Base-by-base conservation (phyloP, 53 echinoderm and acorn worm species). In the Echinarachnius parma region DNA sequence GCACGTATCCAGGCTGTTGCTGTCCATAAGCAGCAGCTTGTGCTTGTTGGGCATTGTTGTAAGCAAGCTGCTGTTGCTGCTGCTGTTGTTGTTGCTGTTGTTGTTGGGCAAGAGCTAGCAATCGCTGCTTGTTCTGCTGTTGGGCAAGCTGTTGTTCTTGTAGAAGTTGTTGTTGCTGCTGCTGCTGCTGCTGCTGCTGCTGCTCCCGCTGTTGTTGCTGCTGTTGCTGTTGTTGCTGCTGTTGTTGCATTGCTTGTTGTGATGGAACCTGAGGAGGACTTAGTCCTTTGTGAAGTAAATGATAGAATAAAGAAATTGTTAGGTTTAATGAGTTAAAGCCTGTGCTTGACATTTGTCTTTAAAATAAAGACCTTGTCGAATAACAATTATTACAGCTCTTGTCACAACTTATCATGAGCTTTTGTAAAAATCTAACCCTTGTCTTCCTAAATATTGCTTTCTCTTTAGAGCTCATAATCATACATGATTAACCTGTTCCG, bases 261-360 rank as follows among this genome's bases (percentile, higher is more conserved):
- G 66, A 42, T 57, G 81, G 86, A 23, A 85, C 54, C 58, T 86
- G 86, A 31, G 79, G 87, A 4, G 88, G 88, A 66, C 88, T 88
- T 11, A 83, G 16, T 57, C 88, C 88, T 88, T 34, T 15, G 18
- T 9, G 29, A 69, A 5, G n/a, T n/a, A n/a, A n/a, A n/a, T n/a
- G n/a, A n/a, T n/a, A n/a, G n/a, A n/a, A n/a, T n/a, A n/a, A n/a
- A n/a, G n/a, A n/a, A n/a, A n/a, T n/a, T n/a, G n/a, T n/a, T n/a
- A n/a, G n/a, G n/a, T n/a, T n/a, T n/a, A n/a, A n/a, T n/a, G n/a
- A n/a, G n/a, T n/a, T n/a, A n/a, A n/a, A n/a, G n/a, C n/a, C n/a
- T n/a, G n/a, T n/a, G n/a, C n/a, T n/a, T n/a, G n/a, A n/a, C n/a
- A n/a, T n/a, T n/a, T n/a, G n/a, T n/a, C n/a, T n/a, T n/a, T n/a